Base-by-base conservation (phyloP, 2,888 invertebrate genomes). In the Tiphia femorata region DNA sequence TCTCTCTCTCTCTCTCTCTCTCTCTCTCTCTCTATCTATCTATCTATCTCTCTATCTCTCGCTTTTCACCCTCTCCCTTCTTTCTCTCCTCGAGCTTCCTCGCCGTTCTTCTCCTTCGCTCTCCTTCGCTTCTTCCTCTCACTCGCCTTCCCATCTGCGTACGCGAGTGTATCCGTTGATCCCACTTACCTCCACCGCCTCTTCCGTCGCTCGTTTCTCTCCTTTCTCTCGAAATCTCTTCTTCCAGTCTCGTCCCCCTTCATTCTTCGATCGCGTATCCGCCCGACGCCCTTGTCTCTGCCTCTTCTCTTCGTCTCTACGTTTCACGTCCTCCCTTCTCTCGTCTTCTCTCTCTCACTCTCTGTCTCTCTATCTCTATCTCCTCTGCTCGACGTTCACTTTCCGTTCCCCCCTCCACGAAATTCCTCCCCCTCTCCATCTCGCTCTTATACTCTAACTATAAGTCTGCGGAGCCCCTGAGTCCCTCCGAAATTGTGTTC, bases 401-500 rank as follows among this genome's bases (percentile, higher is more conserved):
- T 3, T 37, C 8, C 37, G 5, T 37, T 27, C 23, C 27, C 8
- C 12, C 7, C 21, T 8, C 46, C 10, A 19, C 17, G 30, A n/a
- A n/a, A n/a, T 14, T 1, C 23, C 23, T 8, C 12, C 35, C 49
- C 40, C 30, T 27, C 37, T 12, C 12, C 14, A 21, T 16, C n/a
- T n/a, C n/a, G 19, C 46, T 42, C 46, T 35, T 41, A 33, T 55
- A 7, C 38, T 53, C 43, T 25, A 61, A 58, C 54, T 43, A 40
- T 63, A 58, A 63, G 57, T 63, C 49, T n/a, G 55, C 16, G n/a
- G 8, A 21, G 49, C 53, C 6, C 38, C 19, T 23, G 21, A n/a
- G 20, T 33, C 33, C 33, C 37, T 12, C 20, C 5, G 12, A 30
- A 19, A 8, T 44, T 44, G 25, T n/a, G n/a, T 30, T 33, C 20